Base-by-base conservation (phyloP, 2,113 vertebrate species). In the Salminus brasiliensis region DNA sequence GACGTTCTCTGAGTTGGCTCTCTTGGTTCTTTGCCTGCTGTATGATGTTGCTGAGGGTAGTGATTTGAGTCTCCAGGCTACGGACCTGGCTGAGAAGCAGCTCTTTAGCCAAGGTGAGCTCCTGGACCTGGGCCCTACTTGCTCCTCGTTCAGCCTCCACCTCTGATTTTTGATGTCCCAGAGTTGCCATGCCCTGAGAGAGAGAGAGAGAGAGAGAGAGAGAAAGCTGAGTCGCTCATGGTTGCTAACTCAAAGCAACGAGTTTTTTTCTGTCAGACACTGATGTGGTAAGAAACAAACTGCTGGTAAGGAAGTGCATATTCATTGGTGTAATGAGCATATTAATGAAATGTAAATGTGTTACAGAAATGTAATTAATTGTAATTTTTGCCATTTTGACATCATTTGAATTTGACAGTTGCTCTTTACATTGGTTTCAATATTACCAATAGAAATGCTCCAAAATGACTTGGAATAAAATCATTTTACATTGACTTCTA, bases 71-170 rank as follows among this genome's bases (percentile, higher is more conserved):
- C 83, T 81, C 89, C 81, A 91, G 84, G 8, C 88, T 87, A 59
- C 85, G 77, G 47, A 87, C 86, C 72, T 87, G 90, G 16, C 68
- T 85, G 34, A 70, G 88, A 74, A 92, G 89, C 65, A 87, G 83
- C 60, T 91, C 90, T 66, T 88, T 88, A 73, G 90, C 87, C 82
- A 86, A 90, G 52, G n/a, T 87, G 72, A 90, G 76, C 21, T 90
- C 89, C 80, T 85, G 86, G 70, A 91, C 32, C 83, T 89, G 89
- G 25, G 39, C 67, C 63, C 87, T 85, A 0, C 76, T 76, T 1
- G 39, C 70, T 4, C 41, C 74, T 16, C 78, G 81, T 55, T 91
- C 88, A 36, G 87, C 81, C 69, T 89, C 90, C 12, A 82, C 87
- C 41, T 86, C 80, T 0, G 41, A 81, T 83, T 79, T 90, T 76